A percentile compares a stretch with the other conserved stretches of the same genome.
Evolutionary conservation across 2,888 invertebrate genomes (phyloP).

Genomic region (Napeogenes sylphis): DNA sequence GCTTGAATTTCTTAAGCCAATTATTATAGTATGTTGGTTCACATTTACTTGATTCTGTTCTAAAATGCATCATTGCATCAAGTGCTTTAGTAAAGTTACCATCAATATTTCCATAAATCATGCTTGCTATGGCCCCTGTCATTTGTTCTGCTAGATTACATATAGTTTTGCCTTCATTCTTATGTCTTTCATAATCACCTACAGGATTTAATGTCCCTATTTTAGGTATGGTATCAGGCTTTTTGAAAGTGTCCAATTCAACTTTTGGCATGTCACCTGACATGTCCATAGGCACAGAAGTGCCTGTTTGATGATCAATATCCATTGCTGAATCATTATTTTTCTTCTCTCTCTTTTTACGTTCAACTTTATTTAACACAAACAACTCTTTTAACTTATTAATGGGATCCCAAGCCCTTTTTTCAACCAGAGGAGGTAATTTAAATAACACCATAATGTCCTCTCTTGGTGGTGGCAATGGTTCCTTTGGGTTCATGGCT

Average conservation of each 20-base stretch:
- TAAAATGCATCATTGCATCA: conserved; percentile 54
- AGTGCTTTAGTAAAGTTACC: conserved; percentile 58
- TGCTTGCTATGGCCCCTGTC: conserved; percentile 58
- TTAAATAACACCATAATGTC: conserved; percentile 71
- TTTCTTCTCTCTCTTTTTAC: conserved; percentile 47
- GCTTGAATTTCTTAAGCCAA: conserved; percentile 62
- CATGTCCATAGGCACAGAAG: conserved; percentile 25
- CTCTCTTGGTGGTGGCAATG: conserved; percentile 72
- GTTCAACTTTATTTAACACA: conserved; percentile 63
- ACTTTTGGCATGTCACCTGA: conserved; percentile 47
- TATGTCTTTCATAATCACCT: conserved; percentile 76
- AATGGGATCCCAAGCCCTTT: conserved; percentile 63
- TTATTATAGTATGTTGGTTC: conserved; percentile 60
- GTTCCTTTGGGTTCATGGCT: conserved; percentile 78
- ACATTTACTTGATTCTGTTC: conserved; percentile 54
- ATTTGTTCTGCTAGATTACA: conserved; percentile 52
- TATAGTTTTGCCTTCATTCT: conserved; percentile 53
- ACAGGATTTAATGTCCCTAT: conserved; percentile 80
- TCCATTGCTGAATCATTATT: conserved; percentile 30
- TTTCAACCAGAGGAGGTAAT: conserved; percentile 68
- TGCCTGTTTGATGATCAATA: conserved; percentile 31
- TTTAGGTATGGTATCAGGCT: conserved; percentile 40
- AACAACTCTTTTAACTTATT: conserved; percentile 71
- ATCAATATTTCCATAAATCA: conserved; percentile 60
- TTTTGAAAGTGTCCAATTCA: conserved; percentile 37